These are phyloP conservation scores for Zaprionus lachaisei DNA, from an alignment of 1,140 invertebrate genomes.

Conservation along the genomic window DNA sequence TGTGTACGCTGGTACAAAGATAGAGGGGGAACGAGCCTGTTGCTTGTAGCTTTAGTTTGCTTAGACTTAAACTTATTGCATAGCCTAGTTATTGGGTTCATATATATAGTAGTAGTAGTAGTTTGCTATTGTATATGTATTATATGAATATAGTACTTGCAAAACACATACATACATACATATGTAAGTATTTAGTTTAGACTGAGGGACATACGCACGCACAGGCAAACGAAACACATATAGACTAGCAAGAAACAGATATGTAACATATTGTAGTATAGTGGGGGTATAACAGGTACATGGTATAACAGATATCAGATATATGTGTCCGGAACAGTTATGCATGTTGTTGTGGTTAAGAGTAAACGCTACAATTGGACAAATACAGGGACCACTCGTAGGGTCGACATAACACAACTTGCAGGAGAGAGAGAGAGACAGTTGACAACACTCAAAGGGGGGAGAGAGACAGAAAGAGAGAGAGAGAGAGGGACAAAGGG, in stretches of 20 bases:
- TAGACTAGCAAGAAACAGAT: slow-evolving; percentile 24
- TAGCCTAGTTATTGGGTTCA: slow-evolving; percentile 40
- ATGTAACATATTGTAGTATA: slow-evolving; percentile 7
- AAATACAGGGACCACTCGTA: slow-evolving; percentile 20
- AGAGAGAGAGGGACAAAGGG: background rate
- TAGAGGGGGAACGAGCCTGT: slow-evolving; percentile 10
- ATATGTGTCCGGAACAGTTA: slow-evolving; percentile 10
- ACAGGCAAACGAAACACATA: slow-evolving; percentile 35
- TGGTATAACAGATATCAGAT: slow-evolving; percentile 4
- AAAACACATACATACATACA: slow-evolving; percentile 46
- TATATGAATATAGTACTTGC: slow-evolving; percentile 36
- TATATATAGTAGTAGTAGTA: slow-evolving; percentile 1
- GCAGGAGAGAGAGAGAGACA: slow-evolving; percentile 12
- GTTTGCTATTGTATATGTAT: slow-evolving; percentile 5
- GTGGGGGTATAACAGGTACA: slow-evolving; percentile 12
- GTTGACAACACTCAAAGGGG: slow-evolving; percentile 34
- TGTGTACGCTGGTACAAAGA: slow-evolving; percentile 13
- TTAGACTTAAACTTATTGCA: slow-evolving; percentile 36
- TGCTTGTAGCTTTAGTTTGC: background rate
- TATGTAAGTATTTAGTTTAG: slow-evolving; percentile 34
- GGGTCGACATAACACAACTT: slow-evolving; percentile 33
- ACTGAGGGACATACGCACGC: slow-evolving; percentile 9
- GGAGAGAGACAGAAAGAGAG: background rate
- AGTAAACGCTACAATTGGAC: slow-evolving; percentile 34
- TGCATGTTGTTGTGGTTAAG: slow-evolving; percentile 39